A percentile compares a stretch with the other conserved stretches of the same genome.
Conservation (phyloP, 2,113 vertebrate species). For the Calypte anna region DNA sequence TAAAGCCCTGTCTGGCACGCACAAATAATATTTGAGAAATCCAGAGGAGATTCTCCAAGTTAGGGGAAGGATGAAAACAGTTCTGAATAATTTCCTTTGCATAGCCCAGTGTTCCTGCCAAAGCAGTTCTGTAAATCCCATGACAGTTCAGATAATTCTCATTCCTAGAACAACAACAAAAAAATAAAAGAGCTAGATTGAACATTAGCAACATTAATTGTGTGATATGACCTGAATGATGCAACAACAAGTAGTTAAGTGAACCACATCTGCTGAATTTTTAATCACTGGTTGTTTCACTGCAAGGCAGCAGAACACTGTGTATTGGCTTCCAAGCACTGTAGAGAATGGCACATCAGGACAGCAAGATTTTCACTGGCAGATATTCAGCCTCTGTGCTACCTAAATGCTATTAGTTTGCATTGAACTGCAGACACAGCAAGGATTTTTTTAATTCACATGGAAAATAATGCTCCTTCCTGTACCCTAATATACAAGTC, state of each 20-base stretch:
- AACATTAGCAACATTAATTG: slow-evolving; percentile 47
- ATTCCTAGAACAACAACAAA: not conserved
- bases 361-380: slow-evolving; percentile 43
- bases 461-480: not conserved
- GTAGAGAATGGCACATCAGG: not conserved
- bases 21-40: slow-evolving; percentile 35
- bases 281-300: slow-evolving; percentile 52
- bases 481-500: slow-evolving; percentile 18
- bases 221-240: slow-evolving; percentile 58
- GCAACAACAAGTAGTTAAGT: slow-evolving; percentile 43
- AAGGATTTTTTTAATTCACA: slow-evolving; percentile 3
- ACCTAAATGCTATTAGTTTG: slow-evolving; percentile 39
- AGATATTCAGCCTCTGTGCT: slow-evolving; percentile 39
- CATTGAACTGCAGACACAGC: not conserved
- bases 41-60: slow-evolving; percentile 50
- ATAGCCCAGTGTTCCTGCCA: slow-evolving; percentile 40
- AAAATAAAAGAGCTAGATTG: not conserved
- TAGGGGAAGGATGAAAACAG: slow-evolving; percentile 37
- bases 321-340: slow-evolving; percentile 33
- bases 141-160: slow-evolving; percentile 47
- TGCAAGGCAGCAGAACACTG: slow-evolving; percentile 43
- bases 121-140: slow-evolving; percentile 46
- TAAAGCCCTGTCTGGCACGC: not conserved
- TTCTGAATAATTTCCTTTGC: slow-evolving; percentile 48
- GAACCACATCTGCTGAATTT: slow-evolving; percentile 60